Base-by-base conservation (phyloP, 2,113 vertebrate genomes). In the Catagonus wagneri region DNA sequence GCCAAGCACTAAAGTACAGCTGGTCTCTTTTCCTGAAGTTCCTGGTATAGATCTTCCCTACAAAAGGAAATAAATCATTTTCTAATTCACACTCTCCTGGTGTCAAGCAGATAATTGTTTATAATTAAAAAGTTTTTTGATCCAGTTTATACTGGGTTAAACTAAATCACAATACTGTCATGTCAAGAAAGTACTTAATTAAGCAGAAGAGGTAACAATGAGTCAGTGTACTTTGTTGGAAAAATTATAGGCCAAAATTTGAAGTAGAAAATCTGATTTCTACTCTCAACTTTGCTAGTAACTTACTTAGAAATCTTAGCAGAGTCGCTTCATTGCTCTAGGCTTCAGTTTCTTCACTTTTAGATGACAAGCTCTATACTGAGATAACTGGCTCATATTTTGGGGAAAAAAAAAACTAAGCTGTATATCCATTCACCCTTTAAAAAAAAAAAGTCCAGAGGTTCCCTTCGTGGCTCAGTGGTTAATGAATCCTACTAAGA, bases 31-130 rank as follows among this genome's bases (percentile, higher is more conserved):
- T 44, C 60, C 83, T 84, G 7, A 88, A 86, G 25, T 91, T 95
- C 60, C 79, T 93, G 29, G 72, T 92, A 96, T 76, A 95, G 68
- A 92, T 95, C 36, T 89, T 74, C 52, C 27, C 44, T 86, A 83
- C 72, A 81, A 23, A 89, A 94, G 36, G 80, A 97, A 96, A 94
- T 94, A 95, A 95, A 96, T 95, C 50, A 97, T 92, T 97, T 96
- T 96, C 72, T 95, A 96, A 96, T 95, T 96, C 88, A 93, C 83
- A 94, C 72, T 89, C 90, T 96, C 50, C 74, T 92, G 54, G 63
- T 92, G 50, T 44, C 61, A 95, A 93, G 14, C 50, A 95, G 61
- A 95, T 96, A 94, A 92, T 94, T 96, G 50, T 89, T 97, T 95
- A 89, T 86, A 95, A 94, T 94, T 71, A 89, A 96, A 91, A 94